Percentiles rank a stretch among this genome's conserved stretches.
phyloP scores from a whole-genome alignment of 2,797 vertebrate genomes.

The Harpagifer antarcticus region DNA sequence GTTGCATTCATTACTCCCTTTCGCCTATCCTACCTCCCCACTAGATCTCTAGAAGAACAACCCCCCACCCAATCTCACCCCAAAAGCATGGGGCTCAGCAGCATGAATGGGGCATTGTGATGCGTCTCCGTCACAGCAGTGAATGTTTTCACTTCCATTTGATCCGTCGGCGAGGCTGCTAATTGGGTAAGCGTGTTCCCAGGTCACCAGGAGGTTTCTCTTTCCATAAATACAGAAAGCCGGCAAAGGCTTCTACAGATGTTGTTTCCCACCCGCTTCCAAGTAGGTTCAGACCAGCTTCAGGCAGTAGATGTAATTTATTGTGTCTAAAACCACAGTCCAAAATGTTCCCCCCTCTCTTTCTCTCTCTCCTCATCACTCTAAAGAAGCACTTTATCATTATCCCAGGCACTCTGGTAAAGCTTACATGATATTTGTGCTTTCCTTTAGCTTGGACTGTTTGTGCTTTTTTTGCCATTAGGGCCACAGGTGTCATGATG shows the following conservation, averaged over 20 bases:
- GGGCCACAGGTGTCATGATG: constrained; percentile 77
- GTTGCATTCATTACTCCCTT: constrained; percentile 74
- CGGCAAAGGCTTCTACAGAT: constrained; percentile 81
- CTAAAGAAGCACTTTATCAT: constrained; percentile 67
- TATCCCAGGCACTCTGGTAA: constrained; percentile 52
- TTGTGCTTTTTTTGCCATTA: constrained; percentile 29
- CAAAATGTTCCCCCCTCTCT: constrained; percentile 61
- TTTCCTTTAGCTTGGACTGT: constrained; percentile 37
- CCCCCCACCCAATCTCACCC: constrained; percentile 58
- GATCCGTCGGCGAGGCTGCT: constrained; percentile 86
- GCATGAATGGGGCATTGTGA: constrained; percentile 90
- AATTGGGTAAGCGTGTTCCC: constrained; percentile 88
- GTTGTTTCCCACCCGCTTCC: constrained; percentile 75
- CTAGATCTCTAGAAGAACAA: constrained; percentile 59
- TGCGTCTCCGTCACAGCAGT: constrained; percentile 80
- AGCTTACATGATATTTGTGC: constrained; percentile 44
- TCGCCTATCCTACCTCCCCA: constrained; percentile 51
- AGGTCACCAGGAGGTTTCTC: constrained; percentile 86
- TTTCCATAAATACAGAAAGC: constrained; percentile 85
- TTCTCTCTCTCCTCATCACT: constrained; percentile 63
- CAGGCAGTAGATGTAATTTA: constrained; percentile 79
- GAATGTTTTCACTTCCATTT: constrained; percentile 90
- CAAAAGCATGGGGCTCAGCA: constrained; percentile 72
- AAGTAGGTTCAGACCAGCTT: constrained; percentile 77
- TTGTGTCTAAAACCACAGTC: constrained; percentile 74